phyloP scores from a whole-genome alignment of 2,797 vertebrate genomes.

The Tenualosa ilisha region DNA sequence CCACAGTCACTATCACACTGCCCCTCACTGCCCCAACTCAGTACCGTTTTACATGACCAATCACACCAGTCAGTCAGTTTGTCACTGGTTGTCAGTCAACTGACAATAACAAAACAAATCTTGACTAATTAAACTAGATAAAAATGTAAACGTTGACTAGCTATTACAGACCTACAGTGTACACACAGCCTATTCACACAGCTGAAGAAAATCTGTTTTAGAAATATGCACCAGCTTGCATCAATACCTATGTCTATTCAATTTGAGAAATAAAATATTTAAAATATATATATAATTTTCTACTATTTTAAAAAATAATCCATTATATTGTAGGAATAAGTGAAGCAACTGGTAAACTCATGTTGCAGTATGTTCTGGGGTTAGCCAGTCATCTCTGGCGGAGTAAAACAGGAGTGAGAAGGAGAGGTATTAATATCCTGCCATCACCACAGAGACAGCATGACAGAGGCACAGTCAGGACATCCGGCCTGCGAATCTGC shows the following conservation, averaged over 20 bases:
- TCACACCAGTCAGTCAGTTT: background rate
- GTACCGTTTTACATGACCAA: background rate
- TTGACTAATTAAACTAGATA: too few species aligned
- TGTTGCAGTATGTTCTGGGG: background rate
- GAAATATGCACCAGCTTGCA: background rate
- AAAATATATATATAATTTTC: too few species aligned
- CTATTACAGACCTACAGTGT: too few species aligned
- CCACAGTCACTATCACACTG: background rate
- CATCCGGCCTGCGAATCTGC: slow-evolving; percentile 66
- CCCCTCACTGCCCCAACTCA: background rate
- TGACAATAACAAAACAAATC: too few species aligned
- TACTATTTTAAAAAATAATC: too few species aligned
- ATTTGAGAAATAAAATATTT: too few species aligned
- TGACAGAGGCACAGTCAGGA: slow-evolving; percentile 66
- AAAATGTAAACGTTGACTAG: background rate
- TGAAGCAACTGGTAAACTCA: background rate
- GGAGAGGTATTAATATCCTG: slow-evolving; percentile 57
- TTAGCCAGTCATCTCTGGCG: background rate
- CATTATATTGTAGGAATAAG: too few species aligned
- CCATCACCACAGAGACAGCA: slow-evolving; percentile 62
- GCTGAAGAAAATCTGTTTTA: background rate
- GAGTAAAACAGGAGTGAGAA: slow-evolving; percentile 31
- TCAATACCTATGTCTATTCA: too few species aligned
- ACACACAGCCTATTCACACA: background rate
- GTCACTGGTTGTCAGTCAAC: background rate